A percentile compares a stretch with the other conserved stretches of the same genome.
Evolutionary conservation across 2,113 vertebrate genomes (phyloP).

Genomic region (Pogonocichla stellata): DNA sequence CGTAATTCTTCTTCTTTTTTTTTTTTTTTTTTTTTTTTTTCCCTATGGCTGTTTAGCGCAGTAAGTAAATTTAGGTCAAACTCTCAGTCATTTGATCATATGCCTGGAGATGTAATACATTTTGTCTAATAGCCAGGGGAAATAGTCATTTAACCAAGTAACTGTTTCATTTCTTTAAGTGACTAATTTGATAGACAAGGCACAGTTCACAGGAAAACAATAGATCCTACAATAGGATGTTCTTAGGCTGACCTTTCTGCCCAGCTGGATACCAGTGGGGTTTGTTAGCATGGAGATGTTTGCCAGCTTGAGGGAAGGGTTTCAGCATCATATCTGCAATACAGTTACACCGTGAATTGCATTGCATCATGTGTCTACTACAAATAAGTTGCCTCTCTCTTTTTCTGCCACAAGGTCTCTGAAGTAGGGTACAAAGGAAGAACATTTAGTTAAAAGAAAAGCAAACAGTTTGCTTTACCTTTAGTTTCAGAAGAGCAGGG

Average conservation of each 20-base stretch:
- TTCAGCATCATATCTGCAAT: neutral
- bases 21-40: neutral
- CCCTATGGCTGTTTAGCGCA: constrained; percentile 3
- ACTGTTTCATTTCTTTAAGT: constrained; percentile 21
- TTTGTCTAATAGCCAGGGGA: constrained; percentile 29
- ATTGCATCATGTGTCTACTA: neutral
- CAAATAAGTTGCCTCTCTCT: neutral
- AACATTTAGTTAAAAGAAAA: neutral
- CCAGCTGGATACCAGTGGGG: neutral
- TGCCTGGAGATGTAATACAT: neutral
- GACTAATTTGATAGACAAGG: neutral
- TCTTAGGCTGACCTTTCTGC: neutral
- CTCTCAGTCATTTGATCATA: constrained; percentile 18
- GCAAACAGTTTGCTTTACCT: neutral
- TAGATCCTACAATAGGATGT: neutral
- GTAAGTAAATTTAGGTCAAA: constrained; percentile 56
- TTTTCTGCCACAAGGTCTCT: neutral
- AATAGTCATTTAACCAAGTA: constrained; percentile 11
- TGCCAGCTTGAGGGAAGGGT: neutral
- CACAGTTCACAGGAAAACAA: neutral
- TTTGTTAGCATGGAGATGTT: neutral
- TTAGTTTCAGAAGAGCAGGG: neutral
- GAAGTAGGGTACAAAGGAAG: neutral
- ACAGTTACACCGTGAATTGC: neutral
- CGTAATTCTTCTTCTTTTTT: neutral